These are phyloP conservation scores for Artibeus jamaicensis DNA, from an alignment of 2,797 vertebrate genomes.

Conservation along the genomic window DNA sequence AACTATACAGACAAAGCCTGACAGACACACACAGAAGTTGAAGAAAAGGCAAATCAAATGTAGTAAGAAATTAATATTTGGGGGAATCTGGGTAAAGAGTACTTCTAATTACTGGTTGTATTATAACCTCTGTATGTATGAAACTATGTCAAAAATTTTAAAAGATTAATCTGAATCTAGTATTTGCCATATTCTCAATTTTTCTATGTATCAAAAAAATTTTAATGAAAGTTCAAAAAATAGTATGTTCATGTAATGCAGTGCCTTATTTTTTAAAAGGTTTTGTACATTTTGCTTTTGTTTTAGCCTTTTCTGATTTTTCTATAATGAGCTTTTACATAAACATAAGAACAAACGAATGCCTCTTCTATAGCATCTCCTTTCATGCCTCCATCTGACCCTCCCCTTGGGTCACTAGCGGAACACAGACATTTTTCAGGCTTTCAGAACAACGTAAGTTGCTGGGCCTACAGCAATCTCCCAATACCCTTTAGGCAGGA, in stretches of 20 bases:
- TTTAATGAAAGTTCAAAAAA: not conserved
- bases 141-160: not conserved
- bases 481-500: not conserved
- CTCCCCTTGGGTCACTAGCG: not conserved
- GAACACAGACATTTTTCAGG: not conserved
- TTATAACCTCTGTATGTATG: not conserved
- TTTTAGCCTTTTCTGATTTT: not conserved
- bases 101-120: not conserved
- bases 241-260: not conserved
- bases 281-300: not conserved
- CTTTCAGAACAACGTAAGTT: not conserved
- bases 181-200: not conserved
- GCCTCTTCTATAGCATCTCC: not conserved
- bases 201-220: not conserved
- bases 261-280: not conserved
- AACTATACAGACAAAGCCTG: not conserved
- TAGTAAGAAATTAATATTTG: not conserved
- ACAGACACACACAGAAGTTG: not conserved
- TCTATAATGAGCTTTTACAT: not conserved
- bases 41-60: not conserved
- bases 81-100: not conserved
- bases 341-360: not conserved
- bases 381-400: not conserved
- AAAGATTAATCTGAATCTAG: conserved; percentile 10
- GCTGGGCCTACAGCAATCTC: not conserved